Conservation (phyloP, 2,797 vertebrate genomes). For the Loriculus beryllinus region DNA sequence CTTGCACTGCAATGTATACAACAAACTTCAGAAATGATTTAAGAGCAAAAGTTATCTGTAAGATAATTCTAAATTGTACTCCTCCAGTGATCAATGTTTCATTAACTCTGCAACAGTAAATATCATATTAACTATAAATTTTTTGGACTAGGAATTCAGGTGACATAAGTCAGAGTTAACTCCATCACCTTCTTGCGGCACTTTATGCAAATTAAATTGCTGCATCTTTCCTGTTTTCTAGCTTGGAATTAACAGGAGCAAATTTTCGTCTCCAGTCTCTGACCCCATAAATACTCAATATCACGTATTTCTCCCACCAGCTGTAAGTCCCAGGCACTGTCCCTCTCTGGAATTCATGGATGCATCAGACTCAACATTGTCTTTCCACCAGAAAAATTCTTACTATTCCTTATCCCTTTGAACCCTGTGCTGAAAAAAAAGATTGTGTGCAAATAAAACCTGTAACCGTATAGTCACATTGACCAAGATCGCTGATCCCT, state of each 20-base stretch:
- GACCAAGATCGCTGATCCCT: not conserved
- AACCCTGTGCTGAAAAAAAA: not conserved
- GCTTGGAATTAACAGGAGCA: constrained; percentile 27
- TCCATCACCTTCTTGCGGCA: not conserved
- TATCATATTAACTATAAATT: not conserved
- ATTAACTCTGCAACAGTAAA: not conserved
- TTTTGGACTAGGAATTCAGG: not conserved
- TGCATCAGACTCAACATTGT: not conserved
- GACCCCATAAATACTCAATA: constrained; percentile 13
- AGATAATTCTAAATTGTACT: not conserved
- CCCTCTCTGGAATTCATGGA: not conserved
- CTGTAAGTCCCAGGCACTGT: not conserved
- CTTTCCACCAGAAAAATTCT: not conserved
- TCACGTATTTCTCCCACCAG: constrained; percentile 46
- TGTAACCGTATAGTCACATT: not conserved
- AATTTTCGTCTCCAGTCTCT: constrained; percentile 45
- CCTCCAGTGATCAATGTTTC: not conserved
- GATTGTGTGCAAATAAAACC: not conserved
- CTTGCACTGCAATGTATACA: not conserved
- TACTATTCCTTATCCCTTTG: not conserved
- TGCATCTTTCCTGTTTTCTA: constrained; percentile 42
- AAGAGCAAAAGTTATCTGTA: not conserved
- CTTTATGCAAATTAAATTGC: not conserved
- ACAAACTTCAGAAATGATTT: not conserved
- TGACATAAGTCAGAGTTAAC: not conserved